Evolutionary conservation across 2,888 invertebrate genomes (phyloP), one percentile per base, ranked within the genome.

Genomic region (Craniophora ligustri): DNA sequence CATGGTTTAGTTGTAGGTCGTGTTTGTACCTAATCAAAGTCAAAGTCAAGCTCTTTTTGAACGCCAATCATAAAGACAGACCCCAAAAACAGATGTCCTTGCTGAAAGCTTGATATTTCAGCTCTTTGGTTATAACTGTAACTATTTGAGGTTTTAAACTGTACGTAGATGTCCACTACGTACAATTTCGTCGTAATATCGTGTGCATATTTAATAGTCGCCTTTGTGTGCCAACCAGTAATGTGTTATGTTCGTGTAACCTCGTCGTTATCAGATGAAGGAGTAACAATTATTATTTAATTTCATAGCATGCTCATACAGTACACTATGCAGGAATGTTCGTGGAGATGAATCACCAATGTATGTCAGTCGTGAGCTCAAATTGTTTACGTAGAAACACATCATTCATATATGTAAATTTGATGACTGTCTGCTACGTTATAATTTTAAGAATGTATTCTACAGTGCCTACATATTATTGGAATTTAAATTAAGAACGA

Each of bases 181-280:
- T 35, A 19, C 19, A 13, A 18, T 54, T 60, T 38, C 18, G 15
- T 39, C 23, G 15, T 4, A n/a, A 5, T 18, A 15, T 8, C 7
- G 14, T 61, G 30, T 11, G 13, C 28, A 30, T 30, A 32, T 40
- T 46, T 23, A 54, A 63, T 63, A 59, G 11, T 41, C 39, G 15
- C 21, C 36, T 57, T 50, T 57, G 59, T 59, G 35, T 36, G 58
- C 15, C 11, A 32, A 53, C 60, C 42, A 59, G 30, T 63, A 66
- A 63, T 53, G 51, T 46, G 38, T 23, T 30, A 40, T 26, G 28
- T 59, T 45, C 60, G 66, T 63, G 59, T 30, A 54, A 11, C 66
- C 31, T 38, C 41, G 34, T 16, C 38, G 44, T 60, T 66, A 63
- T 63, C 63, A 45, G 63, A 60, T 64, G 54, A 60, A 60, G 63